Base-by-base conservation (phyloP, 2,113 vertebrate genomes). In the Azemiops feae region DNA sequence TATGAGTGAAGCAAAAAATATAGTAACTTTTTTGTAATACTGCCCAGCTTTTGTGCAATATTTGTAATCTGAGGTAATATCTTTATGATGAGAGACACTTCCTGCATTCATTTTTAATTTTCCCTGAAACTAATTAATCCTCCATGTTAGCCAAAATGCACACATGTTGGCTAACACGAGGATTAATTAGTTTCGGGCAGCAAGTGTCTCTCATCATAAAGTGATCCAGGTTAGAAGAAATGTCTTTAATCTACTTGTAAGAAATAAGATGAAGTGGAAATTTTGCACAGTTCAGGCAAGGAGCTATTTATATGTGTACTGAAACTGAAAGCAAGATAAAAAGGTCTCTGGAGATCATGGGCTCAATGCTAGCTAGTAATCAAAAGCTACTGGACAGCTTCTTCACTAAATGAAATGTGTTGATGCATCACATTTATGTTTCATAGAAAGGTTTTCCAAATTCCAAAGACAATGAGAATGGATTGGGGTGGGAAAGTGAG, bases 321-420 rank as follows among this genome's bases (percentile, higher is more conserved):
- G 54, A 89, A 92, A 34, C 43, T 93, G 54, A 89, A 92, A 34
- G 58, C 23, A 88, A 89, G 69, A 93, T 89, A 55, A 60, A 90
- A 86, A 43, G 43, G 89, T 55, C 92, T 85, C 92, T 34, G 52
- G 88, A 85, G 64, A 92, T 92, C 45, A 86, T 81, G 57, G 22
- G 54, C 58, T 93, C 54, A 93, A 86, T 60, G 58, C 54, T 58
- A 85, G 88, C 69, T 60, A 90, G 88, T 93, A 93, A 93, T 93
- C 74, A 93, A 93, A 93, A 6, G 88, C 45, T 55, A 90, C 53
- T 81, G 85, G 43, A 90, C 54, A 90, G 69, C 30, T 86, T 85
- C 52, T 90, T 89, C 88, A 85, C 53, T 85, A 90, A 93, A 47
- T 90, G 88, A 90, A 53, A 90, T 52, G 88, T 90, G 92, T 90